Evolutionary conservation across 2,888 invertebrate species (phyloP), one percentile per base, ranked within the genome.

Genomic region (Oxyteleia sp.): DNA sequence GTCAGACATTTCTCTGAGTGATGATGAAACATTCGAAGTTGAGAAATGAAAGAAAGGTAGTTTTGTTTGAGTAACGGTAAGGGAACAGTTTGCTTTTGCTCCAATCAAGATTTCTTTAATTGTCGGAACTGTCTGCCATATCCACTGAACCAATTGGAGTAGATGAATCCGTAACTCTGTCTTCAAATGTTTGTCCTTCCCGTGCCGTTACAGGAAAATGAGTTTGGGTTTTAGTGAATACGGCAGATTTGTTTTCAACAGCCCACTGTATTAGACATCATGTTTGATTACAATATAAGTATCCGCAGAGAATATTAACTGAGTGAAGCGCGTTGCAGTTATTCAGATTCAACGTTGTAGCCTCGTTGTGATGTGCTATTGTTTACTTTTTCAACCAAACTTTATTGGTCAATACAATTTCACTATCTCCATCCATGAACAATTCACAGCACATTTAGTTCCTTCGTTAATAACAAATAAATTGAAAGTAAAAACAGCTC

Each of bases 191-290:
- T 68, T 82, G 5, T 32, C 5, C 32, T 32, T 84, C 82, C 81
- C 85, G 69, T 78, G 86, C 84, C 84, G 84, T 86, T 84, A 82
- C 86, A 75, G 75, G 64, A 75, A 84, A 84, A 85, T 86, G 87
- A 87, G 87, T 87, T 66, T 84, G 88, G 92, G 89, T 71, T 88
- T 88, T 89, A 92, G 91, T 92, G 91, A 92, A 91, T 91, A 92
- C 92, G 92, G 92, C 90, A 89, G 88, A 84, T 78, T 84, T 80
- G 88, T 86, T 92, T 89, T 87, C 86, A 89, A 88, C 86, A 91
- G 87, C 86, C 87, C 89, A 84, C 85, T 91, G 86, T 92, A 91
- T 91, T 91, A 87, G 84, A 85, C 88, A 89, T 87, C 85, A 87
- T 84, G 71, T 86, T 79, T 75, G 57, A 63, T 64, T 82, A 72